phyloP scores from a whole-genome alignment of 2,113 vertebrate genomes.

The Poeciliopsis retropinna region DNA sequence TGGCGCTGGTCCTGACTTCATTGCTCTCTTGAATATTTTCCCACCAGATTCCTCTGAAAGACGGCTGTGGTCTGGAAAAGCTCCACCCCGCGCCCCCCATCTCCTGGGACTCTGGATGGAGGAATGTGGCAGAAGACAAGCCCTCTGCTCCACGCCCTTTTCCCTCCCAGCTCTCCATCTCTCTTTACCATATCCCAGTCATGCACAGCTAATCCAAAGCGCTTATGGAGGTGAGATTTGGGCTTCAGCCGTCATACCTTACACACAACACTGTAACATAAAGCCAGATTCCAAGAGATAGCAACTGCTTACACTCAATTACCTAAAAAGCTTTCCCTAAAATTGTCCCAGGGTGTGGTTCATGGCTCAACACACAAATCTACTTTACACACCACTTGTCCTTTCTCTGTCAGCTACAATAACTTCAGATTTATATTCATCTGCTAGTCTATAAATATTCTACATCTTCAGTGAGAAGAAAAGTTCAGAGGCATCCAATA shows the following conservation, averaged over 20 bases:
- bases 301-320: constrained; percentile 6
- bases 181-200: constrained; percentile 52
- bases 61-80: constrained; percentile 66
- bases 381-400: not conserved
- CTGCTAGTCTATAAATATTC: not conserved
- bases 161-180: constrained; percentile 25
- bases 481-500: constrained; percentile 21
- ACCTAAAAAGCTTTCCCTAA: not conserved
- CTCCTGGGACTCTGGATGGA: constrained; percentile 62
- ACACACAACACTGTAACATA: constrained; percentile 11
- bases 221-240: constrained; percentile 47
- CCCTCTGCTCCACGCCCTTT: constrained; percentile 41
- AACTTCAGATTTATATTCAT: not conserved
- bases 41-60: constrained; percentile 62
- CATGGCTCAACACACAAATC: constrained; percentile 1
- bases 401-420: not conserved
- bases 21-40: constrained; percentile 57
- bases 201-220: constrained; percentile 65
- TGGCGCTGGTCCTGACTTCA: constrained; percentile 43
- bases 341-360: not conserved
- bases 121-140: constrained; percentile 67
- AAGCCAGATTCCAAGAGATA: constrained; percentile 15
- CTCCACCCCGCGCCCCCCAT: constrained; percentile 38
- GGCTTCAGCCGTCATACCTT: constrained; percentile 34
- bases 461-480: not conserved